phyloP scores from a whole-genome alignment of 2,797 vertebrate species.

The Craterocephalus amniculus region DNA sequence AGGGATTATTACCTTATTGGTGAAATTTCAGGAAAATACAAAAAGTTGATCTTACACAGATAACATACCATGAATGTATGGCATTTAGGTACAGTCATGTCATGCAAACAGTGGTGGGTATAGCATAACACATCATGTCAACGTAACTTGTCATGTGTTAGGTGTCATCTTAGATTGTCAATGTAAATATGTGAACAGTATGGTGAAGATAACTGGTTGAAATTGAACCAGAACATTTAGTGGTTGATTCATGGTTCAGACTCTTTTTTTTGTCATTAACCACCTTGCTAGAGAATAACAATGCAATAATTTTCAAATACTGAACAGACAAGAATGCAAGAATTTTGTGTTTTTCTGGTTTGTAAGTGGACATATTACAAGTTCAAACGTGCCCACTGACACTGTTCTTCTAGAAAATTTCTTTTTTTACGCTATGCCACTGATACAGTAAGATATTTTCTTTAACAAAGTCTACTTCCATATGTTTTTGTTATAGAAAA shows the following conservation, averaged over 20 bases:
- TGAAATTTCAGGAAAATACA: too few species aligned
- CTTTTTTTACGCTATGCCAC: background rate
- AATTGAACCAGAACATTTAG: background rate
- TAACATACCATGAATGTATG: too few species aligned
- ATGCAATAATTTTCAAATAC: background rate
- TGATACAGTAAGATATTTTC: background rate
- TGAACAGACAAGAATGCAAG: background rate
- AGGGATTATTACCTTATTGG: too few species aligned
- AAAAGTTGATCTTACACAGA: too few species aligned
- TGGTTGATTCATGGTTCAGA: background rate
- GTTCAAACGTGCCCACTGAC: background rate
- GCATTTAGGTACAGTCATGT: too few species aligned
- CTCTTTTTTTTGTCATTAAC: background rate
- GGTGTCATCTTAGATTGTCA: background rate
- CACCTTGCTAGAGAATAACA: background rate
- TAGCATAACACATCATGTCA: background rate
- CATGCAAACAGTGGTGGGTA: background rate
- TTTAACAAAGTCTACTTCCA: slow-evolving; percentile 5
- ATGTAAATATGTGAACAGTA: background rate
- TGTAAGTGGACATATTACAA: background rate
- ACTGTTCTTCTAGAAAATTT: background rate
- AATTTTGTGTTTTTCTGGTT: background rate
- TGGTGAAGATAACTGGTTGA: background rate
- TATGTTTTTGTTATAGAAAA: slow-evolving; percentile 50
- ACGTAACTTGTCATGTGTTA: background rate